Percentiles rank a stretch among this genome's conserved stretches.
Evolutionary conservation across 2,113 vertebrate species (phyloP).

Genomic region (Suricata suricatta): DNA sequence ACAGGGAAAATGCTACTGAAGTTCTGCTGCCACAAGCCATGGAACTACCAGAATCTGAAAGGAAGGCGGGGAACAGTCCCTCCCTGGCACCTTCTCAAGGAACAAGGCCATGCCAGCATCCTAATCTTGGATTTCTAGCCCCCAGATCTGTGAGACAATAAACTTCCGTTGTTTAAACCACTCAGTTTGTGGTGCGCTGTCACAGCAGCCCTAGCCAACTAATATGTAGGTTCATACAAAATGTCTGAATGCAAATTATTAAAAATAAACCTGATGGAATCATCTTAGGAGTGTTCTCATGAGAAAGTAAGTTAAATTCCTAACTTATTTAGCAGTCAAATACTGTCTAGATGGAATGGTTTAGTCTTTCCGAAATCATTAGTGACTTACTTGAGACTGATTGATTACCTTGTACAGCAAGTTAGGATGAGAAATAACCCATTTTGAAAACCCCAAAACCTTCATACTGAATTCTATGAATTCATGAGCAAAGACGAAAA

Average conservation of each 20-base stretch:
- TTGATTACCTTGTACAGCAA: background rate
- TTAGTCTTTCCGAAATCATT: background rate
- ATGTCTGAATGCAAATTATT: background rate
- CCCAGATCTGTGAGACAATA: background rate
- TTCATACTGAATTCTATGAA: background rate
- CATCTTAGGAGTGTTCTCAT: background rate
- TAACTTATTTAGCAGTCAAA: background rate
- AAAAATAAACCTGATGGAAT: background rate
- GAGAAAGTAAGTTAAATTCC: slow-evolving; percentile 38
- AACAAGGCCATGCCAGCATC: background rate
- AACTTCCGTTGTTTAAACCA: background rate
- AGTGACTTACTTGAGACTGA: background rate
- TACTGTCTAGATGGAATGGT: background rate
- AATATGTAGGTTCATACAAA: background rate
- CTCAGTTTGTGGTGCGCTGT: background rate
- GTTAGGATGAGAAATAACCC: background rate
- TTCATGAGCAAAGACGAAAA: background rate
- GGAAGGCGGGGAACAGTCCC: background rate
- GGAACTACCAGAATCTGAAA: background rate
- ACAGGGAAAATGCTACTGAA: background rate
- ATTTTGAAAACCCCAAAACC: background rate
- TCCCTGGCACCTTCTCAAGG: background rate
- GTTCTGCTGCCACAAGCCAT: background rate
- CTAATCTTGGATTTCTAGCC: background rate
- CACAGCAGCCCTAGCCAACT: background rate